Conservation (phyloP, 1,140 invertebrate genomes). For the Pinna nobilis region DNA sequence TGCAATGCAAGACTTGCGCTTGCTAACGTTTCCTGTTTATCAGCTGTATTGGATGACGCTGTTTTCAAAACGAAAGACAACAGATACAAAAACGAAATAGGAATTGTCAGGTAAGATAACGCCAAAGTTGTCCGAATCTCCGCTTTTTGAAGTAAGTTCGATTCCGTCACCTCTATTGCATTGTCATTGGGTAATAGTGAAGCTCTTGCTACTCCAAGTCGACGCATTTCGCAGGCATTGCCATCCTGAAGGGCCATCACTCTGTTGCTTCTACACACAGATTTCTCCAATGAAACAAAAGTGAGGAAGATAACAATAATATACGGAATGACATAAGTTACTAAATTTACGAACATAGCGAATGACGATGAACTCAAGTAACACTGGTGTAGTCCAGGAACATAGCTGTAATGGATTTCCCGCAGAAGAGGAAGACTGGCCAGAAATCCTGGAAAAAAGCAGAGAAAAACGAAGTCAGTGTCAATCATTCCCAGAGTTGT, state of each 20-base stretch:
- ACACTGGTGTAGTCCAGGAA: conserved; percentile 6
- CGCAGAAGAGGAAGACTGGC: conserved; percentile 11
- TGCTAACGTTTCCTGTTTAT: background rate
- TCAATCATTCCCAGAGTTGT: no score
- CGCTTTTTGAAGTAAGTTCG: background rate
- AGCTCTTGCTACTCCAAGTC: conserved; percentile 3
- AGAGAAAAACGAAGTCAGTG: no score
- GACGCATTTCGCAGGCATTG: background rate
- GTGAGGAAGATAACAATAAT: conserved; percentile 1
- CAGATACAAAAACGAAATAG: conserved; percentile 1
- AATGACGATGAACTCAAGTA: background rate
- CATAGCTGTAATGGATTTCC: background rate
- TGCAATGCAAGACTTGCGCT: conserved; percentile 7
- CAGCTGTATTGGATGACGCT: background rate
- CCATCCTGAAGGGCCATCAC: background rate
- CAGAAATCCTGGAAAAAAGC: conserved; percentile 1
- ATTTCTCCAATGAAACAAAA: conserved; percentile 5
- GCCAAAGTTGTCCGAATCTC: conserved; percentile 7
- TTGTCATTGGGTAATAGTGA: background rate
- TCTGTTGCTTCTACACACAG: background rate
- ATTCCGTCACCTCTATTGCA: background rate
- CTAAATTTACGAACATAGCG: background rate
- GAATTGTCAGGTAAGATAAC: conserved; percentile 1
- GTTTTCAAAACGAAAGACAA: conserved; percentile 7
- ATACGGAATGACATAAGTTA: conserved; percentile 5